Evolutionary conservation across 2,888 invertebrate species (phyloP), one percentile per base, ranked within the genome.

Genomic region (Hyposoter dolosus): DNA sequence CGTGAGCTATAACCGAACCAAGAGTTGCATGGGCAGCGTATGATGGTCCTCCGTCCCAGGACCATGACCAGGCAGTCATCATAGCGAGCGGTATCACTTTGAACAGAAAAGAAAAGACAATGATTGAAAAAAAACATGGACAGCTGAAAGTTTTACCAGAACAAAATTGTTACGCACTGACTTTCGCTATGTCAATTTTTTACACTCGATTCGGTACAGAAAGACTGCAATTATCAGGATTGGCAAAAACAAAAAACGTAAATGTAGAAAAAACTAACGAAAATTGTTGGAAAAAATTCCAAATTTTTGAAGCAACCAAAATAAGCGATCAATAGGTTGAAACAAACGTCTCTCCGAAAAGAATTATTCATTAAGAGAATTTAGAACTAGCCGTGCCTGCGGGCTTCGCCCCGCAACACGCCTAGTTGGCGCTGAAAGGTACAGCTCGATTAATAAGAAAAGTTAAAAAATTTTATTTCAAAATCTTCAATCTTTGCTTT

Each of bases 1-100:
- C 95, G 89, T 95, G 95, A 35, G 94, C 94, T 74, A 95, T 93
- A 56, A 95, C 94, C 43, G 94, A 93, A 12, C 95, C 95, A 19
- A 95, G 90, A 1, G 95, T 95, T 1, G 95, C 95, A 87, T 95
- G 94, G 45, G 94, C 93, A 35, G 95, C 92, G 85, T 95, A 95
- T 47, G 93, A 93, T 1, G 95, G 95, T 35, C 95, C 94, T 19
- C 94, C 94, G 40, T 92, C 92, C 89, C 94, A 93, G 79, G 95
- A 95, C 91, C 95, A 95, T 9, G 95, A 95, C 91, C 95, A 94
- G 10, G 93, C 91, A 23, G 94, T 94, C 90, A 95, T 93, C 90
- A 95, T 93, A 28, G 95, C 95, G 83, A 95, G 89, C 1, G 95
- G 95, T 78, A 95, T 93, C 35, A 95, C 95, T 95, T 89, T 60